A percentile compares a stretch with the other conserved stretches of the same genome.
phyloP scores from a whole-genome alignment of 2,888 invertebrate genomes.

The Orchesella flavescens region DNA sequence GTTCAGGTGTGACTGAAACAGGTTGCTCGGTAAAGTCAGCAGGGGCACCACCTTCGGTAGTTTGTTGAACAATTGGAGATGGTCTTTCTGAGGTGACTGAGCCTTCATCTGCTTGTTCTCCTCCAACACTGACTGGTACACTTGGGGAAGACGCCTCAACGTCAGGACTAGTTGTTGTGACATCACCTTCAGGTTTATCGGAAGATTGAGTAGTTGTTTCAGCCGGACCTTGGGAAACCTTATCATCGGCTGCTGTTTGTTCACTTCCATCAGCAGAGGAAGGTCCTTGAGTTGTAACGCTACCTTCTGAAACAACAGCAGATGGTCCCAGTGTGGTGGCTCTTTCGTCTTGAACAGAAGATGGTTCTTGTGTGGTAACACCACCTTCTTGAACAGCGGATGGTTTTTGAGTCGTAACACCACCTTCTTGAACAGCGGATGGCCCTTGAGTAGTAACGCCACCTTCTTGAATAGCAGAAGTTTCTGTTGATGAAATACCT shows the following conservation, averaged over 20 bases:
- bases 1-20: slow-evolving; percentile 31
- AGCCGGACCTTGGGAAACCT: slow-evolving; percentile 23
- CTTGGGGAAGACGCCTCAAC: background rate
- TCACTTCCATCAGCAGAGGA: slow-evolving; percentile 59
- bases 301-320: slow-evolving; percentile 29
- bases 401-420: slow-evolving; percentile 8
- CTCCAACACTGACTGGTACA: slow-evolving; percentile 57
- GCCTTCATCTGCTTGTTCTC: slow-evolving; percentile 41
- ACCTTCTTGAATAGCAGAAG: background rate
- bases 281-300: slow-evolving; percentile 22
- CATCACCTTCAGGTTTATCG: slow-evolving; percentile 25
- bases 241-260: slow-evolving; percentile 36
- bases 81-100: slow-evolving; percentile 34
- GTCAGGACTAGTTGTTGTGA: background rate
- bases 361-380: slow-evolving; percentile 72
- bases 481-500: background rate
- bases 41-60: background rate
- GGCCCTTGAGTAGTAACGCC: background rate
- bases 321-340: slow-evolving; percentile 2
- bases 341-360: slow-evolving; percentile 22
- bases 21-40: slow-evolving; percentile 26
- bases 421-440: slow-evolving; percentile 23
- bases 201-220: background rate
- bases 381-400: slow-evolving; percentile 51
- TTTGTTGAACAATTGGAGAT: background rate